Evolutionary conservation across 2,113 vertebrate genomes (phyloP).

Genomic region (Tragelaphus imberbis): DNA sequence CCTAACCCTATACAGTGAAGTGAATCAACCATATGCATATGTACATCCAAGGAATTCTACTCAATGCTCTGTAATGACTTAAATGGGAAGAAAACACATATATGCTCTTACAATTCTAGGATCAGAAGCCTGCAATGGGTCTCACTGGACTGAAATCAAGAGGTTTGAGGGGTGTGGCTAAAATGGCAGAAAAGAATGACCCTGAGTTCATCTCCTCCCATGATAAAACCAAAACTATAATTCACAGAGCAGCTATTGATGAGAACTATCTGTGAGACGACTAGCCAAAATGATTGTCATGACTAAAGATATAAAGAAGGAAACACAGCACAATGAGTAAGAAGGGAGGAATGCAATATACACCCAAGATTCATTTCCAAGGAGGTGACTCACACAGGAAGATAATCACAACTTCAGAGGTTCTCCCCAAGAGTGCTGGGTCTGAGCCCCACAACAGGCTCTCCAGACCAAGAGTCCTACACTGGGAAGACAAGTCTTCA

Average conservation of each 20-base stretch:
- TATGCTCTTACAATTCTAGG: not conserved
- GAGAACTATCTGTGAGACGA: not conserved
- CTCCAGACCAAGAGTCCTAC: not conserved
- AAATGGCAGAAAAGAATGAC: not conserved
- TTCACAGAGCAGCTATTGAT: not conserved
- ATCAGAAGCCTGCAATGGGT: not conserved
- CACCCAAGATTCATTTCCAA: not conserved
- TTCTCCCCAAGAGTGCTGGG: not conserved
- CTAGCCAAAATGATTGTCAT: not conserved
- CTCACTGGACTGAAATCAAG: not conserved
- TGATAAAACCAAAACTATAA: not conserved
- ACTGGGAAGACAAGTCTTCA: not conserved
- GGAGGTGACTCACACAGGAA: not conserved
- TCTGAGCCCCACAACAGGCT: not conserved
- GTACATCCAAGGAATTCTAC: not conserved
- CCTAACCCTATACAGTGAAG: rapidly evolving
- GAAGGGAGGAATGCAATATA: not conserved
- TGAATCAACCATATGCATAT: not conserved
- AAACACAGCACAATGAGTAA: not conserved
- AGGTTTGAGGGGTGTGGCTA: not conserved
- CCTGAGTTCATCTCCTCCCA: not conserved
- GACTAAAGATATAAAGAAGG: not conserved
- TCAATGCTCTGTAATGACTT: not conserved
- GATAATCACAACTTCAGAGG: not conserved
- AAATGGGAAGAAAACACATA: not conserved